phyloP scores from a whole-genome alignment of 2,888 invertebrate species.

The Drosophila leonis region DNA sequence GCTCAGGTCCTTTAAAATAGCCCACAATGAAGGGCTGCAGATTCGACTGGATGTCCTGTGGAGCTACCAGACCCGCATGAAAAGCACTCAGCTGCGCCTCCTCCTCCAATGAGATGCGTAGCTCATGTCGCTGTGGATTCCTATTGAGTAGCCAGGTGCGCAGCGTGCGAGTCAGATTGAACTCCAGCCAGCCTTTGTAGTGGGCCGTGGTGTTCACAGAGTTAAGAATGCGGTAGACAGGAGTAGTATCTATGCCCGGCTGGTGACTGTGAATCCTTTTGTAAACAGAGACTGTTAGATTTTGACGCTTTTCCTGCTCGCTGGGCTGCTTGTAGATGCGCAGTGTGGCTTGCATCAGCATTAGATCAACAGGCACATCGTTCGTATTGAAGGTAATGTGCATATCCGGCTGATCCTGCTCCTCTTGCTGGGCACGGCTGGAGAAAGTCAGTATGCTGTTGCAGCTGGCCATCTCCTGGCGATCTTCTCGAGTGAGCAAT shows the following conservation, averaged over 20 bases:
- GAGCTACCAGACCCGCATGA: slow-evolving; percentile 90
- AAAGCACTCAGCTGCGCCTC: slow-evolving; percentile 87
- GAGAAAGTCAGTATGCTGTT: slow-evolving; percentile 97
- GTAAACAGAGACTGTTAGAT: slow-evolving; percentile 77
- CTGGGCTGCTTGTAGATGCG: slow-evolving; percentile 89
- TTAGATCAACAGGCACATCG: slow-evolving; percentile 92
- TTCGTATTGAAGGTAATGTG: slow-evolving; percentile 94
- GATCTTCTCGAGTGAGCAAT: slow-evolving; percentile 91
- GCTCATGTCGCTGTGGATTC: slow-evolving; percentile 58
- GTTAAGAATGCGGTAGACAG: slow-evolving; percentile 89
- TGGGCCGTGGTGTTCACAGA: slow-evolving; percentile 90
- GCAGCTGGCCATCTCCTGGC: slow-evolving; percentile 93
- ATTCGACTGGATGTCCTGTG: slow-evolving; percentile 85
- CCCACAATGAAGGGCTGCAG: slow-evolving; percentile 96
- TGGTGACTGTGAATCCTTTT: slow-evolving; percentile 56
- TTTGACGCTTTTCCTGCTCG: slow-evolving; percentile 22
- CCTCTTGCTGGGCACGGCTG: slow-evolving; percentile 85
- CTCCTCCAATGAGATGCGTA: slow-evolving; percentile 67
- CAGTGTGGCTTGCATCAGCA: slow-evolving; percentile 92
- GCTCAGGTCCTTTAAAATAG: slow-evolving; percentile 90
- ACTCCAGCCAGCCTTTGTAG: slow-evolving; percentile 93
- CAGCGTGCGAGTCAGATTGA: slow-evolving; percentile 92
- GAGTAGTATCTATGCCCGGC: slow-evolving; percentile 63
- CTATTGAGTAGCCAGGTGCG: slow-evolving; percentile 89
- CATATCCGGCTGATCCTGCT: slow-evolving; percentile 30